These are phyloP conservation scores for Plecotus auritus DNA, from an alignment of 2,113 vertebrate genomes.

Conservation along the genomic window DNA sequence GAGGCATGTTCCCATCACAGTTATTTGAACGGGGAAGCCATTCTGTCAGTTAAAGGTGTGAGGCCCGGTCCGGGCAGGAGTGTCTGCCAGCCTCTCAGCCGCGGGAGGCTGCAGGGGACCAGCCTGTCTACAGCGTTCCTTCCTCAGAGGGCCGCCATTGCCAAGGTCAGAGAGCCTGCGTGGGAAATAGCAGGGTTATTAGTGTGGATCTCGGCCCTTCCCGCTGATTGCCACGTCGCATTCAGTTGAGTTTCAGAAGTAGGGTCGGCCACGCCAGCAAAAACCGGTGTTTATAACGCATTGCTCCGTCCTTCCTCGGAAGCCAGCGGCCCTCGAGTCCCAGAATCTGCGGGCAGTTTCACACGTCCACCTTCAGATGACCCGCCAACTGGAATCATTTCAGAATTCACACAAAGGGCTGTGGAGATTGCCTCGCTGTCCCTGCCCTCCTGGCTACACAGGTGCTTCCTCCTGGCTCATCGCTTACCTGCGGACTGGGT, in stretches of 20 bases:
- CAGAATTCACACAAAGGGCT: background rate
- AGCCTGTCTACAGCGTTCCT: rapidly evolving
- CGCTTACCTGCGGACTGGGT: rapidly evolving
- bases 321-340: background rate
- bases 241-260: background rate
- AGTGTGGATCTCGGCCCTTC: rapidly evolving
- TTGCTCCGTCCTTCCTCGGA: background rate
- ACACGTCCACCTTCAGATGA: background rate
- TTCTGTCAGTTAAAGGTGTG: background rate
- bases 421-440: background rate
- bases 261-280: background rate
- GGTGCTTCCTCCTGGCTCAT: background rate
- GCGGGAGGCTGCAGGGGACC: rapidly evolving
- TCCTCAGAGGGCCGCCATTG: rapidly evolving
- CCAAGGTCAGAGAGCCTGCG: background rate
- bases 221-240: background rate
- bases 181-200: background rate
- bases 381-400: background rate
- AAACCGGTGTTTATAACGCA: background rate
- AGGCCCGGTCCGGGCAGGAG: background rate
- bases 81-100: too few species aligned
- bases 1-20: background rate
- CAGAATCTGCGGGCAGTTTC: background rate
- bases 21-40: background rate
- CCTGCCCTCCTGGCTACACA: background rate